phyloP scores from a whole-genome alignment of 1,140 invertebrate species.

The Holcopasites calliopsidis region DNA sequence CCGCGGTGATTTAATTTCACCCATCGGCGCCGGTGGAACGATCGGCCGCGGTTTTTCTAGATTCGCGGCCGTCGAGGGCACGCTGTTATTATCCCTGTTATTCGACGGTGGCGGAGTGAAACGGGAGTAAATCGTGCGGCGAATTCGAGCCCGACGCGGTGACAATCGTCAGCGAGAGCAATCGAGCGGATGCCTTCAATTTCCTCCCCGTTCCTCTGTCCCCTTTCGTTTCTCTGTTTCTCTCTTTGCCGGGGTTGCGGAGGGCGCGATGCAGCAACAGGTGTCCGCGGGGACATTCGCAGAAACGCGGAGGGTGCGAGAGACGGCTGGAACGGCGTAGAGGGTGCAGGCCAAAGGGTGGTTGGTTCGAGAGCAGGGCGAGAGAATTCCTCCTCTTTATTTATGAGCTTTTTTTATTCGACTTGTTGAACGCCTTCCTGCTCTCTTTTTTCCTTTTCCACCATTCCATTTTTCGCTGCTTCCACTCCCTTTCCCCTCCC shows the following conservation, averaged over 20 bases:
- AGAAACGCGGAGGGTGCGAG: slow-evolving; percentile 76
- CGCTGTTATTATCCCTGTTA: not conserved
- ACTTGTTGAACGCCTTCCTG: slow-evolving; percentile 76
- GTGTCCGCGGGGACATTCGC: slow-evolving; percentile 80
- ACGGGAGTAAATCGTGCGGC: slow-evolving; percentile 12
- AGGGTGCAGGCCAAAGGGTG: slow-evolving; percentile 57
- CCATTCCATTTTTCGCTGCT: slow-evolving; percentile 1
- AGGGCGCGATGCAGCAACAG: slow-evolving; percentile 72
- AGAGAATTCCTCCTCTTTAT: slow-evolving; percentile 76
- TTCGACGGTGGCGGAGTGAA: not conserved
- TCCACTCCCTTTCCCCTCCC: not conserved
- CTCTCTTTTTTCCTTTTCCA: slow-evolving; percentile 33
- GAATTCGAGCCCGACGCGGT: slow-evolving; percentile 1
- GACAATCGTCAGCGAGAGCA: slow-evolving; percentile 37
- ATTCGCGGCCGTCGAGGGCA: not conserved
- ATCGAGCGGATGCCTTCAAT: slow-evolving; percentile 64
- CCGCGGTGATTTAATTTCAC: not conserved
- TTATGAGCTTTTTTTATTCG: slow-evolving; percentile 81
- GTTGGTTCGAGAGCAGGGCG: slow-evolving; percentile 64
- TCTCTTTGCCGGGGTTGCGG: slow-evolving; percentile 52
- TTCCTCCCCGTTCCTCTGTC: slow-evolving; percentile 37
- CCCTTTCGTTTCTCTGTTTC: slow-evolving; percentile 57
- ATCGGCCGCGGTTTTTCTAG: not conserved
- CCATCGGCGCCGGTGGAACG: not conserved
- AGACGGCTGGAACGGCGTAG: slow-evolving; percentile 47